These are phyloP conservation scores for Epirrhoe tristata DNA, from an alignment of 2,888 invertebrate genomes.

Conservation along the genomic window DNA sequence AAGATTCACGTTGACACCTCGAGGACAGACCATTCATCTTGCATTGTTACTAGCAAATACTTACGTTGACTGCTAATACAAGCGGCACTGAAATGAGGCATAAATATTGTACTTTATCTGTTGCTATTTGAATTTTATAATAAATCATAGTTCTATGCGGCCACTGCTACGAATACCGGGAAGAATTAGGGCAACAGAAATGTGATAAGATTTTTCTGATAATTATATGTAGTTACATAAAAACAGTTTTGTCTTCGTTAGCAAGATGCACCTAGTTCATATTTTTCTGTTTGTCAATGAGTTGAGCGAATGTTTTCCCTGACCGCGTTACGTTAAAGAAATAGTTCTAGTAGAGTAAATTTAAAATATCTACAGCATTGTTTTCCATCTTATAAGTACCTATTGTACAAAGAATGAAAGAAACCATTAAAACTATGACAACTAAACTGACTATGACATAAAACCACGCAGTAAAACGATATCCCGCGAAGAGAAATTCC, in stretches of 20 bases:
- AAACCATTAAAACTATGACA: conserved; percentile 30
- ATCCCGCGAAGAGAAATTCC: conserved; percentile 31
- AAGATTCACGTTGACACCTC: conserved; percentile 33
- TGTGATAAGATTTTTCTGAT: no score
- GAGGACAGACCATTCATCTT: conserved; percentile 40
- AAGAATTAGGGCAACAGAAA: not conserved
- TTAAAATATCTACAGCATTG: not conserved
- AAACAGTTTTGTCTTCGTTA: no score
- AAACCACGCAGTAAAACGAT: conserved; percentile 32
- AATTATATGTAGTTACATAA: no score
- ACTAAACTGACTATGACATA: conserved; percentile 32
- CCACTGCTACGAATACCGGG: no score
- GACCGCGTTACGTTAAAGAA: no score
- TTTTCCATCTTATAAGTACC: conserved; percentile 2
- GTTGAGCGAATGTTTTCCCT: no score
- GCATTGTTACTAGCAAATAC: conserved; percentile 38
- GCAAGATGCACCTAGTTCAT: no score
- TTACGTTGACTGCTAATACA: conserved; percentile 36
- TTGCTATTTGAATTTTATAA: not conserved
- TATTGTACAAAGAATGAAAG: conserved; percentile 28
- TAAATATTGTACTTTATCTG: conserved; percentile 10
- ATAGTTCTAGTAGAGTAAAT: no score
- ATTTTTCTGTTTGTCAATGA: no score
- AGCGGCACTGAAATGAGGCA: conserved; percentile 32
- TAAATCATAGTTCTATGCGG: not conserved